phyloP scores from a whole-genome alignment of 1,140 invertebrate genomes.

The Drosophila tani region DNA sequence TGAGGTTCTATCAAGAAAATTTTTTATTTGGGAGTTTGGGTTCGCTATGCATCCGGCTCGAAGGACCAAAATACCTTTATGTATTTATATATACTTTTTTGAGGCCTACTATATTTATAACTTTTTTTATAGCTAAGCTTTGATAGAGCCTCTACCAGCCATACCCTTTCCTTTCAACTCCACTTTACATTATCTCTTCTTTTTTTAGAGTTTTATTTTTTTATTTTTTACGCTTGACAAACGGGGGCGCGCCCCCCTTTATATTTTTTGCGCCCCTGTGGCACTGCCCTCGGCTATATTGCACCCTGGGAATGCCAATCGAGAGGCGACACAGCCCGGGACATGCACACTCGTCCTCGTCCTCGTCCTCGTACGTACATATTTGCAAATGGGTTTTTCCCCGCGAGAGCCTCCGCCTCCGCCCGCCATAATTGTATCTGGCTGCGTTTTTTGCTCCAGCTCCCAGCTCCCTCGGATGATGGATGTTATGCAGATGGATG shows the following conservation, averaged over 20 bases:
- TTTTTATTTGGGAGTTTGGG: no score
- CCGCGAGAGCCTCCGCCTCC: background rate
- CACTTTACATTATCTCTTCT: background rate
- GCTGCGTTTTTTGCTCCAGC: slow-evolving; percentile 32
- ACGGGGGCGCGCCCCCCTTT: slow-evolving; percentile 15
- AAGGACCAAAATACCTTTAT: background rate
- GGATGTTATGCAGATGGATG: slow-evolving; percentile 66
- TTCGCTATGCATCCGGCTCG: background rate
- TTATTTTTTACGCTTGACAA: slow-evolving; percentile 57
- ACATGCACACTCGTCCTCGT: slow-evolving; percentile 3
- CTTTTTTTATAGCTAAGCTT: background rate
- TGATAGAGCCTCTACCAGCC: background rate
- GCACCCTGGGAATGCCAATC: slow-evolving; percentile 62
- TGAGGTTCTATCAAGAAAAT: no score
- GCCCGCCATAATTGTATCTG: slow-evolving; percentile 72
- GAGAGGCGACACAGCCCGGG: slow-evolving; percentile 30
- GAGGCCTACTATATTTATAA: no score
- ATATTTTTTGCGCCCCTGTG: slow-evolving; percentile 1
- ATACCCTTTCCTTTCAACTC: background rate
- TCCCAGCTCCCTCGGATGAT: slow-evolving; percentile 53
- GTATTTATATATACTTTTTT: no score
- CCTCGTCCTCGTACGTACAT: slow-evolving; percentile 29
- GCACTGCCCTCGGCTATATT: slow-evolving; percentile 20
- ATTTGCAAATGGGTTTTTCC: slow-evolving; percentile 70
- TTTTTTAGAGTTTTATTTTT: slow-evolving; percentile 4